Base-by-base conservation (phyloP, 2,113 vertebrate species). In the Microcebus griseorufus region DNA sequence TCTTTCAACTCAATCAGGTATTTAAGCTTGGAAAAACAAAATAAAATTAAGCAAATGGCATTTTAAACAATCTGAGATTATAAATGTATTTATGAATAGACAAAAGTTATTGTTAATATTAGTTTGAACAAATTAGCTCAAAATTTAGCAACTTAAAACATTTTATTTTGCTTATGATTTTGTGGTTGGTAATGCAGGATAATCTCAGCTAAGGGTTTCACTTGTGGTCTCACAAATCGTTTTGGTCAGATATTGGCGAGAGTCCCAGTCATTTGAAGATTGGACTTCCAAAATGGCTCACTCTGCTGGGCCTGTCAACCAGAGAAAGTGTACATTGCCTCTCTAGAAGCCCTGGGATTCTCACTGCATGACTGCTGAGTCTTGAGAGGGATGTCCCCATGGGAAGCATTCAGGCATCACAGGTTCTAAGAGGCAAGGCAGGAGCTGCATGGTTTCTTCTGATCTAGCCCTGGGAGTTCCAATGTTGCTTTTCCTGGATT, bases 11-110 rank as follows among this genome's bases (percentile, higher is more conserved):
- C 42, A 80, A 25, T 10, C 13, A 34, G 27, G 9, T 78, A 70
- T 72, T 32, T 81, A 45, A 78, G 2, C 22, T 95, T 95, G 88
- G 58, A 65, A 93, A 93, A 91, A 90, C 48, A 94, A 96, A 93
- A 75, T 91, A 12, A 84, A 73, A 93, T 86, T 64, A 89, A 32
- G 27, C 6, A 58, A 89, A 55, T 37, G n/a, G 6, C 45, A 58
- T 86, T 64, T 58, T 55, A 79, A 86, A 34, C 32, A 67, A 87
- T 58, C 32, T 42, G 62, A 82, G 80, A 64, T 65, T 18, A 73
- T 81, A 51, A 92, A 9, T 32, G 55, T 83, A 69, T 69, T 82
- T 34, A 62, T 25, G 16, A 42, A 6, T 45, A 94, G 55, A 58
- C 53, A 96, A 76, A 37, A 37, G 7, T 45, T 65, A 78, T 81